Evolutionary conservation across 2,888 invertebrate species (phyloP), one percentile per base, ranked within the genome.

Genomic region (Oxycera nigricornis): DNA sequence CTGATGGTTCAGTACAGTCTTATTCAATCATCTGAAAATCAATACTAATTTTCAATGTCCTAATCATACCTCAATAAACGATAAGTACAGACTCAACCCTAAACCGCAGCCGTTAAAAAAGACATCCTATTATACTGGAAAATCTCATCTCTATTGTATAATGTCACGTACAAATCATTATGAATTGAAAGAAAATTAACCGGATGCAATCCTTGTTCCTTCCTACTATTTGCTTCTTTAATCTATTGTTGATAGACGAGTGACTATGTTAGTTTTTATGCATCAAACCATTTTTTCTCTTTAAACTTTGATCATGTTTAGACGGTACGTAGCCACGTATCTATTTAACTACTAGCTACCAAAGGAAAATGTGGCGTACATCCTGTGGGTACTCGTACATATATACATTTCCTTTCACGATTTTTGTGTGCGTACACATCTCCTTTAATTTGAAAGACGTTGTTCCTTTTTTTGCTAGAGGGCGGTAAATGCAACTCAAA

Each of bases 141-240:
- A 35, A 62, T n/a, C 35, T 20, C 1, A 35, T 20, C 3, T 3
- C 28, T 14, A 3, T 61, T 61, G 22, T 4, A 30, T 22, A 22
- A 28, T 20, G 52, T 68, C 68, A 68, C 68, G 68, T 68, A 30
- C 30, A 28, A 28, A 46, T 17, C n/a, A 30, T n/a, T n/a, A 9
- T 6, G 6, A 24, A n/a, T 22, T 35, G 2, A 20, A 62, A 20
- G 35, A 62, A 31, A 17, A 59, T 6, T 17, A 59, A 70, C 74
- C 74, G 74, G 74, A 74, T 74, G 50, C 31, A 74, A 50, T 74
- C 70, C 74, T 70, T 74, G 74, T 74, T 74, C 70, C 41, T 52
- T 22, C 65, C 24, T 67, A 67, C 50, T 24, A 31, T 17, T 50
- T 70, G 20, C 22, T 22, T n/a, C 20, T 70, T 20, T n/a, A 52